phyloP scores from a whole-genome alignment of 2,888 invertebrate species.

The Epicampocera succincta region DNA sequence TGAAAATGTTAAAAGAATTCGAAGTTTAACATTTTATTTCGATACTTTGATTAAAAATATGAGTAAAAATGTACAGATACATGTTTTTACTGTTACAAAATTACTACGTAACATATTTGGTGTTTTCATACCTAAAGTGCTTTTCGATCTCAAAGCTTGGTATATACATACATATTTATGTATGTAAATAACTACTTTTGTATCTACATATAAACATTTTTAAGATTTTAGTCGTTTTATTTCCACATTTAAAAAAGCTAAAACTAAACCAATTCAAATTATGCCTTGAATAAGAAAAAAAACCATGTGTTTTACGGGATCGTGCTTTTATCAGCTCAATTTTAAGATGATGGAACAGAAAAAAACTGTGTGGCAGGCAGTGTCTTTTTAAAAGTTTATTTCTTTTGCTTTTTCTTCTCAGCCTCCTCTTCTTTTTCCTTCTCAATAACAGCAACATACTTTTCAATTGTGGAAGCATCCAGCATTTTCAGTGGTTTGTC shows the following conservation, averaged over 20 bases:
- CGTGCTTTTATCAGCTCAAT: slow-evolving; percentile 18
- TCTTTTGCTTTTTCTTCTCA: slow-evolving; percentile 95
- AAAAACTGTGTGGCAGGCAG: slow-evolving; percentile 5
- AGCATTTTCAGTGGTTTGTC: slow-evolving; percentile 90
- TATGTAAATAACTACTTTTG: background rate
- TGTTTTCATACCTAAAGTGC: no score
- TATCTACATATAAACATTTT: background rate
- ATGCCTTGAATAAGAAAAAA: slow-evolving; percentile 37
- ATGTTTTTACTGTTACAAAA: no score
- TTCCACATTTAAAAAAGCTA: slow-evolving; percentile 65
- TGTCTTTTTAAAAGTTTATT: slow-evolving; percentile 72
- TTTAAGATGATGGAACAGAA: slow-evolving; percentile 11
- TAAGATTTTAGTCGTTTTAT: slow-evolving; percentile 55
- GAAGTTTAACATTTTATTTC: no score
- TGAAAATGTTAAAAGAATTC: no score
- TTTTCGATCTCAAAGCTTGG: no score
- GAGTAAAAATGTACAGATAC: no score
- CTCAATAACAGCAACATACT: slow-evolving; percentile 96
- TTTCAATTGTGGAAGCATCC: slow-evolving; percentile 94
- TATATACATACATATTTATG: no score
- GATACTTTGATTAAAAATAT: no score
- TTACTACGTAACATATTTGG: no score
- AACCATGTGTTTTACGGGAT: slow-evolving; percentile 43
- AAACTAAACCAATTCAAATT: slow-evolving; percentile 57
- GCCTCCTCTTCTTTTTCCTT: slow-evolving; percentile 99